Percentiles rank a stretch among this genome's conserved stretches.
These are phyloP conservation scores for Thinocorus orbignyianus DNA, from an alignment of 2,113 vertebrate genomes.

Conservation along the genomic window DNA sequence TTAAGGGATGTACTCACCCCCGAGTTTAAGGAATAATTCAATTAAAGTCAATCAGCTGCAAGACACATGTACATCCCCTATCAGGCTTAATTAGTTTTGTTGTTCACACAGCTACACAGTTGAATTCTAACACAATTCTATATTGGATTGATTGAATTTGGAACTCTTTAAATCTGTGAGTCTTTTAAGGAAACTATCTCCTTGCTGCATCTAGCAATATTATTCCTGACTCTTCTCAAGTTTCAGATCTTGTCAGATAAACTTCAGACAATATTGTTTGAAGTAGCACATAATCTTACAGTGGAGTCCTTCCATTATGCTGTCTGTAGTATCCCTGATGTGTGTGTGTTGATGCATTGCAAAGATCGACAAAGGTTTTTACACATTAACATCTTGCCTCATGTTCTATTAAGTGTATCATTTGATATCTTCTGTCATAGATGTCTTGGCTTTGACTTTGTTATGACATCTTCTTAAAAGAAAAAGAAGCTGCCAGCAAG, in stretches of 20 bases:
- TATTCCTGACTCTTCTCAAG: not conserved
- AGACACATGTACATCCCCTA: not conserved
- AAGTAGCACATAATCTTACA: not conserved
- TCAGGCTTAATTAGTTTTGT: constrained; percentile 31
- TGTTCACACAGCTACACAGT: not conserved
- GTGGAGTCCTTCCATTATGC: not conserved
- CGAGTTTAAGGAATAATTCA: constrained; percentile 30
- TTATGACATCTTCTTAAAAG: constrained; percentile 4
- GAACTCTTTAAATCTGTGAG: not conserved
- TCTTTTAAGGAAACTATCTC: not conserved
- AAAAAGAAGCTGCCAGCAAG: constrained; percentile 4
- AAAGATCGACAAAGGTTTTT: constrained; percentile 13
- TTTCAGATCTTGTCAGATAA: constrained; percentile 5
- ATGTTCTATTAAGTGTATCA: constrained; percentile 33
- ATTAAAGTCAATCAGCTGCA: constrained; percentile 9
- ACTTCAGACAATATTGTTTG: not conserved
- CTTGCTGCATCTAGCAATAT: not conserved
- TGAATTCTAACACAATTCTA: constrained; percentile 38
- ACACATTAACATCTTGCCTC: not conserved
- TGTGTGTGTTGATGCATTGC: not conserved
- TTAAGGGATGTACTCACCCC: not conserved
- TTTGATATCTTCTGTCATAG: constrained; percentile 12
- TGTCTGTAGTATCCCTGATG: not conserved
- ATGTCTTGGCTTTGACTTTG: constrained; percentile 7
- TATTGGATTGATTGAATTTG: constrained; percentile 13